Evolutionary conservation across 2,797 vertebrate species (phyloP).

Genomic region (Anolis apletophallus): DNA sequence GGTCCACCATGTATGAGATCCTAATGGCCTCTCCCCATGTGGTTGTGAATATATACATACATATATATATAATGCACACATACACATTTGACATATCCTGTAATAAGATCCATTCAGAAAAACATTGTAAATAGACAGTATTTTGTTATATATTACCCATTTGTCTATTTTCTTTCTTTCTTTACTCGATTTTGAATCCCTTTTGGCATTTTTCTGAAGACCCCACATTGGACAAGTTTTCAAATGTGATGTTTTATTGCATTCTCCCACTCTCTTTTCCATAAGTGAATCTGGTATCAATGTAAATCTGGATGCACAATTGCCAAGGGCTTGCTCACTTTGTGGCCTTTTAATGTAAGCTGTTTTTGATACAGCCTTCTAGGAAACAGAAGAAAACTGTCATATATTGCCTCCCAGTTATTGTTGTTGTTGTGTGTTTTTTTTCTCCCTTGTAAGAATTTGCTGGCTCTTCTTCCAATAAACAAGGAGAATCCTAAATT

Average conservation of each 20-base stretch:
- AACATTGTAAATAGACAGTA: not conserved
- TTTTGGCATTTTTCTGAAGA: not conserved
- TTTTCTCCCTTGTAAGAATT: slow-evolving; percentile 61
- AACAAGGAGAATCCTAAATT: slow-evolving; percentile 77
- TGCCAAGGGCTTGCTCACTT: not conserved
- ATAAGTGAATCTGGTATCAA: accelerated
- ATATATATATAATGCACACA: not conserved
- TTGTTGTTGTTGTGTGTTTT: slow-evolving; percentile 25
- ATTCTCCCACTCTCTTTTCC: not conserved
- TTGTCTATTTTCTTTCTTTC: too few relatives aligned
- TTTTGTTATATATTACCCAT: not conserved
- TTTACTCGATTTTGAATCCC: not conserved
- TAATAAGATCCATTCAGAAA: not conserved
- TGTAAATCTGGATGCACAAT: not conserved
- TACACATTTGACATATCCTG: not conserved
- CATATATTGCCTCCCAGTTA: slow-evolving; percentile 58
- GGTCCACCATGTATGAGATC: not conserved
- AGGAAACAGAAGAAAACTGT: slow-evolving; percentile 61
- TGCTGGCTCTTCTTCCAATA: slow-evolving; percentile 73
- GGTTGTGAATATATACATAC: not conserved
- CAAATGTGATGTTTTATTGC: slow-evolving; percentile 14
- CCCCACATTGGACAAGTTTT: not conserved
- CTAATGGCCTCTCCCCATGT: not conserved
- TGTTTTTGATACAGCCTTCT: not conserved
- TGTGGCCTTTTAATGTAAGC: not conserved